These are phyloP conservation scores for Oryzias javanicus DNA, from an alignment of 2,113 vertebrate species.

Conservation along the genomic window DNA sequence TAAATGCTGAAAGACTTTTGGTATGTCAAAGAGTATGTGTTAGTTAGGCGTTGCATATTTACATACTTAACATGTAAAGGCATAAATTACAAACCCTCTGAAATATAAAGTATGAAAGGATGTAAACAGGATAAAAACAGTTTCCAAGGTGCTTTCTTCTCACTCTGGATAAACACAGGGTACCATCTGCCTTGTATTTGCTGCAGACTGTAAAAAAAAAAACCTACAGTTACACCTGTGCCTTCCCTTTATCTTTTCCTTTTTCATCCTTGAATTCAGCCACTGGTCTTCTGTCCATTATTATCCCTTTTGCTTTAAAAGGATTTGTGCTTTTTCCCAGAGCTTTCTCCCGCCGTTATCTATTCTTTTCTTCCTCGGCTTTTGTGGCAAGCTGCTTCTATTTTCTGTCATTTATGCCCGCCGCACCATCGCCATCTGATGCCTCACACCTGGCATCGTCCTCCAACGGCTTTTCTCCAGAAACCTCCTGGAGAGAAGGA, in stretches of 20 bases:
- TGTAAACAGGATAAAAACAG: neutral
- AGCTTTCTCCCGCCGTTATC: slow-evolving; percentile 6
- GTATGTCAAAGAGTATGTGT: too few relatives aligned
- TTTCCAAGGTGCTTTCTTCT: slow-evolving; percentile 9
- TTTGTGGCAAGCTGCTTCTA: slow-evolving; percentile 5
- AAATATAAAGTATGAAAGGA: slow-evolving; percentile 1
- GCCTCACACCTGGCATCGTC: slow-evolving; percentile 26
- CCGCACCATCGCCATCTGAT: slow-evolving; percentile 9
- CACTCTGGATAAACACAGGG: slow-evolving; percentile 8
- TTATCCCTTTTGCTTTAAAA: slow-evolving; percentile 10
- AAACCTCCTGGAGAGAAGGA: slow-evolving; percentile 16
- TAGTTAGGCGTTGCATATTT: neutral
- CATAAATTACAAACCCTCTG: slow-evolving; percentile 1
- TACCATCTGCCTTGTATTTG: slow-evolving; percentile 34
- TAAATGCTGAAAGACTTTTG: too few relatives aligned
- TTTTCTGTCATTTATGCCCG: slow-evolving; percentile 26
- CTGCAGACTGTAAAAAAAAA: slow-evolving; percentile 27
- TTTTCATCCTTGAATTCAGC: slow-evolving; percentile 15
- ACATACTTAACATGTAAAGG: neutral
- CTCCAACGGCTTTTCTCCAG: neutral
- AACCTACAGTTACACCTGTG: slow-evolving; percentile 35
- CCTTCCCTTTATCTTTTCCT: slow-evolving; percentile 17
- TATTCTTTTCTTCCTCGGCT: slow-evolving; percentile 4
- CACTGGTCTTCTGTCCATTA: neutral
- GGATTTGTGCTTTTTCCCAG: slow-evolving; percentile 10